phyloP scores from a whole-genome alignment of 2,797 vertebrate species.

The Sitta carolinensis region DNA sequence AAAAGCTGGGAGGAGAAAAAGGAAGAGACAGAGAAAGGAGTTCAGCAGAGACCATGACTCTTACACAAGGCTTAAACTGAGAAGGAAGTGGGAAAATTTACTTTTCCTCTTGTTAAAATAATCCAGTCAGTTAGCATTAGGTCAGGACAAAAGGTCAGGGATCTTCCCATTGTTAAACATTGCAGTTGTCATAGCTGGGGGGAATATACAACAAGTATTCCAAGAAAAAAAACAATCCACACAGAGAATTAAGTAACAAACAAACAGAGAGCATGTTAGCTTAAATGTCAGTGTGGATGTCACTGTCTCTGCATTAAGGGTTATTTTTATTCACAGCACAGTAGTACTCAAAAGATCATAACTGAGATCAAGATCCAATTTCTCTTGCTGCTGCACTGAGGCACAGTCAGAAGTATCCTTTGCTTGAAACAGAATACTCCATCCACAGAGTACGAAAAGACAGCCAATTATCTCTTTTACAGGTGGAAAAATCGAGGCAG shows the following conservation, averaged over 20 bases:
- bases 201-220: neutral
- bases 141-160: constrained; percentile 53
- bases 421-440: neutral
- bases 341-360: neutral
- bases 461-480: neutral
- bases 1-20: neutral
- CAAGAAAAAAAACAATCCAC: constrained; percentile 8
- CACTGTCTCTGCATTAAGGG: neutral
- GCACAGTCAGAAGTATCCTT: neutral
- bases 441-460: neutral
- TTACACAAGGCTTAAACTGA: neutral
- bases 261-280: neutral
- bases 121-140: neutral
- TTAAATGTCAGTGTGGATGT: neutral
- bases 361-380: neutral
- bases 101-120: constrained; percentile 48
- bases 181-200: neutral
- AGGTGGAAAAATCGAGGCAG: neutral
- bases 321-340: neutral
- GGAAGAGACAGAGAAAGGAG: neutral
- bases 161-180: constrained; percentile 24
- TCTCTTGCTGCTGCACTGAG: neutral
- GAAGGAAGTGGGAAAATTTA: constrained; percentile 48
- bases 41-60: neutral
- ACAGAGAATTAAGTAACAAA: constrained; percentile 1